Evolutionary conservation across 2,888 invertebrate genomes (phyloP), one percentile per base, ranked within the genome.

Genomic region (Sipha maydis): DNA sequence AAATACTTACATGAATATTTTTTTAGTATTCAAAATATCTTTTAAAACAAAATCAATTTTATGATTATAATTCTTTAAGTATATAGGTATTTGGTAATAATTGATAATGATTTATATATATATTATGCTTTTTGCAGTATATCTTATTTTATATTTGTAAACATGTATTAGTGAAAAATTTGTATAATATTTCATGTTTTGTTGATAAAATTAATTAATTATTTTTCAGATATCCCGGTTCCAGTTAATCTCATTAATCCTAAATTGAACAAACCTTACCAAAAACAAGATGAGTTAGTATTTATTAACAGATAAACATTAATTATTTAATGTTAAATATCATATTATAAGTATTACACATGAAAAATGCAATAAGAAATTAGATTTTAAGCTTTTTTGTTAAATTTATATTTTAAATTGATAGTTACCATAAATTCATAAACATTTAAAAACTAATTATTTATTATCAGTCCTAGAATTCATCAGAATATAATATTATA

Each of bases 221-320:
- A 56, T 48, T 73, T 86, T 86, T 73, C 56, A 86, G 86, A 86
- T 61, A 41, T 86, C 14, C 79, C 86, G 21, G 56, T 73, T n/a
- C 8, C 79, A 73, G 38, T 86, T 73, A 25, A 86, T 79, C 71
- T 79, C 21, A 71, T 86, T 73, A 56, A 86, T 79, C 38, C 79
- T 38, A 79, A 86, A 79, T 4, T 25, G 31, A 28, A 56, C 1
- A n/a, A 41, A 28, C 75, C 67, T 38, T 38, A 67, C n/a, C n/a
- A 28, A 9, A 78, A 85, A 34, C 41, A 85, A 21, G 2, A 48
- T 3, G 48, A 77, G 85, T 85, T 28, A 76, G 84, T 84, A 41
- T 80, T 28, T 28, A 25, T 69, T 1, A 28, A 69, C 8, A 7
- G 25, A 61, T 61, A 25, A 21, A 21, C 48, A 48, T 48, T 48